Conservation (phyloP, 2,797 vertebrate species). For the Takifugu ocellatus region DNA sequence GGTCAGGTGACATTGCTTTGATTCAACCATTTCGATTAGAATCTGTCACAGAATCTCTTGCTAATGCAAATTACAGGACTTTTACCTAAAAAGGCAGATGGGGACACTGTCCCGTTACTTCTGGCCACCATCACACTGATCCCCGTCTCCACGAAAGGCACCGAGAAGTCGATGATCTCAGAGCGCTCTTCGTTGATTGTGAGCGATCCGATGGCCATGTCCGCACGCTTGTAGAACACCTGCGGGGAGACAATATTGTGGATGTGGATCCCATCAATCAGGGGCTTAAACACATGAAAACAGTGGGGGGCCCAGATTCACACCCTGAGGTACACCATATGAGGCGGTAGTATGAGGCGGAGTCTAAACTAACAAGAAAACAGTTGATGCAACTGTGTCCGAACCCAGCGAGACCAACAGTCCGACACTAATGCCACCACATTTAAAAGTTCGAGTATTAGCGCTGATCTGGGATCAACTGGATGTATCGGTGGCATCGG, state of each 20-base stretch:
- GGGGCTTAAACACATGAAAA: too few relatives aligned
- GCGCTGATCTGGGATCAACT: constrained; percentile 37
- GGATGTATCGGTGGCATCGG: constrained; percentile 18
- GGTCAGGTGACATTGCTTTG: neutral
- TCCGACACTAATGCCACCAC: too few relatives aligned
- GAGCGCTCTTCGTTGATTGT: constrained; percentile 98
- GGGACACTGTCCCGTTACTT: constrained; percentile 95
- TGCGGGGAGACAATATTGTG: constrained; percentile 43
- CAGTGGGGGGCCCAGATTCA: too few relatives aligned
- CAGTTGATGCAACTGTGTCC: too few relatives aligned
- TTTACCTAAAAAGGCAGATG: constrained; percentile 94
- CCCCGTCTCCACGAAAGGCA: constrained; percentile 96
- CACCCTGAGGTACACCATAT: too few relatives aligned
- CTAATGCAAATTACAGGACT: neutral
- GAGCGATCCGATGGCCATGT: constrained; percentile 98
- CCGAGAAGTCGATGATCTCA: constrained; percentile 95
- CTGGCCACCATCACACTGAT: constrained; percentile 98
- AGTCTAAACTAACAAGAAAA: too few relatives aligned
- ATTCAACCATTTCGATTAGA: too few relatives aligned
- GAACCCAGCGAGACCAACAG: too few relatives aligned
- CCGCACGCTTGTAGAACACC: constrained; percentile 95
- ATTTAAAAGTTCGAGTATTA: too few relatives aligned
- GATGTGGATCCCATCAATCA: neutral
- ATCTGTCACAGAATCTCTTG: too few relatives aligned
- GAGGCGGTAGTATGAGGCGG: too few relatives aligned